A percentile compares a stretch with the other conserved stretches of the same genome.
phyloP scores from a whole-genome alignment of 2,797 vertebrate species.

The Hypotaenidia philippensis region DNA sequence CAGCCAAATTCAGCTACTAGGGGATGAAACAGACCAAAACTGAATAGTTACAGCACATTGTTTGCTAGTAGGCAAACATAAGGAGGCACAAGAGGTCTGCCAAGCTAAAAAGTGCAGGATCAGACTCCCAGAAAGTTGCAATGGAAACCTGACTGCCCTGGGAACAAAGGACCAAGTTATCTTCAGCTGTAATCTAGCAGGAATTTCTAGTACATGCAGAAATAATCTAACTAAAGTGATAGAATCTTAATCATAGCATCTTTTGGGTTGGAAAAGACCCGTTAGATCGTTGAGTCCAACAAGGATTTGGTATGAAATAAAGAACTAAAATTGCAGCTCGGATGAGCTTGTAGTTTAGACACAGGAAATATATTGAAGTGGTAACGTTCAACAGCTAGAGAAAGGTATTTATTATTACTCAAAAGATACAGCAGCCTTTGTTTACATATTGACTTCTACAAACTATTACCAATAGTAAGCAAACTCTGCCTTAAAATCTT shows the following conservation, averaged over 20 bases:
- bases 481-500: not conserved
- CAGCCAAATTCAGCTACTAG: not conserved
- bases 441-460: not conserved
- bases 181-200: not conserved
- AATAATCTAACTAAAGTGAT: not conserved
- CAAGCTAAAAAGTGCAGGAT: not conserved
- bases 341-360: not conserved
- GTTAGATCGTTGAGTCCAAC: no score
- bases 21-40: not conserved
- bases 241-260: not conserved
- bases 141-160: not conserved
- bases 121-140: not conserved
- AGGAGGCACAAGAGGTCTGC: accelerated
- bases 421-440: not conserved
- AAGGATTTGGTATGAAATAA: not conserved
- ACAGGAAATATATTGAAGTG: not conserved
- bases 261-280: no score
- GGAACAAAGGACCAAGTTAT: not conserved
- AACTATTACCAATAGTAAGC: not conserved
- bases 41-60: not conserved
- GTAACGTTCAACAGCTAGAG: not conserved
- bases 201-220: not conserved
- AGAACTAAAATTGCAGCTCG: not conserved
- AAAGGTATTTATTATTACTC: not conserved
- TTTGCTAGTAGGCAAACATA: not conserved